A percentile compares a stretch with the other conserved stretches of the same genome.
Evolutionary conservation across 2,113 vertebrate species (phyloP).

Genomic region (Stictonetta naevosa): DNA sequence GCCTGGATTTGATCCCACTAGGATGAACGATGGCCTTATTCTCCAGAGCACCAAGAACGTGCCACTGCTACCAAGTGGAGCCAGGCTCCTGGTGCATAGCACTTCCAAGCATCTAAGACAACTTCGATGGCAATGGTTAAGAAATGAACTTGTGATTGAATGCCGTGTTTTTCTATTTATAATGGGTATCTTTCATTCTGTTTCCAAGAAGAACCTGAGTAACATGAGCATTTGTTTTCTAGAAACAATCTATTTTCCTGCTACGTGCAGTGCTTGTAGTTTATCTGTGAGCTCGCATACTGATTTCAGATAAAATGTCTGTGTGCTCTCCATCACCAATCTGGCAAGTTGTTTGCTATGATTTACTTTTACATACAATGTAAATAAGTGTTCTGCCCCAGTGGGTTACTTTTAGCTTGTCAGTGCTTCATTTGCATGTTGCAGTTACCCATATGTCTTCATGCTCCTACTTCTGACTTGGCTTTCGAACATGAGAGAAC

Average conservation of each 20-base stretch:
- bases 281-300: rapidly evolving
- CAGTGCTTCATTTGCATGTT: not conserved
- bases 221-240: not conserved
- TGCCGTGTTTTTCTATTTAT: not conserved
- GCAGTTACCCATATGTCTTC: not conserved
- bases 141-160: not conserved
- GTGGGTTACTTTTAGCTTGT: not conserved
- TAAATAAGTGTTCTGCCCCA: not conserved
- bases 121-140: not conserved
- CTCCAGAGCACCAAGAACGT: not conserved
- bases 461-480: not conserved
- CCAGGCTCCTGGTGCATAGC: rapidly evolving
- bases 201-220: not conserved
- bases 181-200: not conserved
- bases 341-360: not conserved
- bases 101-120: not conserved
- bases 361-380: not conserved
- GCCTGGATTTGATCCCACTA: not conserved
- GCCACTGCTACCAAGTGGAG: not conserved
- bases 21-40: not conserved
- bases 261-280: not conserved
- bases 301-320: not conserved
- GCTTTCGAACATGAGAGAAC: not conserved
- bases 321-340: not conserved
- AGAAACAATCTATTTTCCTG: not conserved